Evolutionary conservation across 2,888 invertebrate genomes (phyloP).

Genomic region (Scaptomyza reducta): DNA sequence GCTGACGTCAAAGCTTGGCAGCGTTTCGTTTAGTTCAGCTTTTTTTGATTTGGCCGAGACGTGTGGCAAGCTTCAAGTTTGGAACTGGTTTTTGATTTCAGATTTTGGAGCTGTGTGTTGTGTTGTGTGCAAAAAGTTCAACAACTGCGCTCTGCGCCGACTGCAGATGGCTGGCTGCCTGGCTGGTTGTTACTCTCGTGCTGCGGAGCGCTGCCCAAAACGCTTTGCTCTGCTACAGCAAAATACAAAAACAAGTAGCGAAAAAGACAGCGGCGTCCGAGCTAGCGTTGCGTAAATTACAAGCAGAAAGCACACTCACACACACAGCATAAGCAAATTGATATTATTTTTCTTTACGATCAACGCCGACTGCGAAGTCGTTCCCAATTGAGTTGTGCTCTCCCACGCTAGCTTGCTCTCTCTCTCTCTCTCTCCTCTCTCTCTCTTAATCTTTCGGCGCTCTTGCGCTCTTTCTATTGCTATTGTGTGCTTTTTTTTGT

Average conservation of each 20-base stretch:
- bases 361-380: conserved; percentile 36
- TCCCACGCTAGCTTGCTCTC: conserved; percentile 15
- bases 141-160: conserved; percentile 56
- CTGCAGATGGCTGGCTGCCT: conserved; percentile 47
- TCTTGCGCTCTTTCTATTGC: conserved; percentile 54
- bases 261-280: conserved; percentile 67
- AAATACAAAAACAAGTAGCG: conserved; percentile 73
- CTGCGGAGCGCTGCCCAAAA: conserved; percentile 28
- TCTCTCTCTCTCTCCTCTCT: conserved; percentile 10
- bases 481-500: conserved; percentile 49
- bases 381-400: conserved; percentile 44
- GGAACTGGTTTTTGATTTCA: conserved; percentile 72
- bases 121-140: conserved; percentile 72
- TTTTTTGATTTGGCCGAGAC: conserved; percentile 73
- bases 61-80: conserved; percentile 72
- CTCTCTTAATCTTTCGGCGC: conserved; percentile 18
- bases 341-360: conserved; percentile 51
- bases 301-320: conserved; percentile 35
- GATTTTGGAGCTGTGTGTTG: conserved; percentile 62
- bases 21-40: conserved; percentile 55
- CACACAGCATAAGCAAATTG: conserved; percentile 21
- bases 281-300: conserved; percentile 74
- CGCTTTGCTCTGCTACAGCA: conserved; percentile 5
- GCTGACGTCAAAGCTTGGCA: conserved; percentile 61
- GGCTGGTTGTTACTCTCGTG: conserved; percentile 71